These are phyloP conservation scores for Sisyra nigra DNA, from an alignment of 2,888 invertebrate species.

Conservation along the genomic window DNA sequence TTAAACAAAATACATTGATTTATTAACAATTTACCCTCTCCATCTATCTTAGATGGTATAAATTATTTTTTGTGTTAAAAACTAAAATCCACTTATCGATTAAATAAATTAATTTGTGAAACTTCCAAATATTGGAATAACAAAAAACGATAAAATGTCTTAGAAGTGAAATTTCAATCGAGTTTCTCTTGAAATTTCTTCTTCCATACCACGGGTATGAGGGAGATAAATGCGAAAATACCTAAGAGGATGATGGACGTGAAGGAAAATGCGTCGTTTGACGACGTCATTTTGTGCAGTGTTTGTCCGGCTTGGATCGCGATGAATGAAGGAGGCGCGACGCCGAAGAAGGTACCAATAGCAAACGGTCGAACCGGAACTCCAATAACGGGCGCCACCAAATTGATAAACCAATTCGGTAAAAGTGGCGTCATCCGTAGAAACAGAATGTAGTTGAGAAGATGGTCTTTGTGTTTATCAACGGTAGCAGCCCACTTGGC, in stretches of 20 bases:
- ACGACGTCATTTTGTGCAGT: conserved; percentile 78
- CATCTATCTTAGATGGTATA: neutral
- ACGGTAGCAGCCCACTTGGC: conserved; percentile 75
- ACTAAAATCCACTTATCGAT: too few relatives aligned
- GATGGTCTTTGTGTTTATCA: conserved; percentile 67
- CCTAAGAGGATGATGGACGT: conserved; percentile 64
- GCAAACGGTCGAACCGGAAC: conserved; percentile 88
- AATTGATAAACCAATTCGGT: conserved; percentile 98
- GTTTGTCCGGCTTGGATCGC: conserved; percentile 97
- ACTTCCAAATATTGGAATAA: neutral
- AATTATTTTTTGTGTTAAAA: conserved; percentile 2
- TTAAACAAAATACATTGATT: neutral
- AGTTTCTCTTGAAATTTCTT: conserved; percentile 62
- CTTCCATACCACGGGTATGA: conserved; percentile 79
- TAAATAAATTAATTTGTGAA: neutral
- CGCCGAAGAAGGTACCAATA: conserved; percentile 89
- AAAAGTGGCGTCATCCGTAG: conserved; percentile 92
- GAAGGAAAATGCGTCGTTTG: conserved; percentile 77
- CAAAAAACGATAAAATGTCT: neutral
- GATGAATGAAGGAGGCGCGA: conserved; percentile 92
- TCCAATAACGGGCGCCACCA: conserved; percentile 91
- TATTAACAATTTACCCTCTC: neutral
- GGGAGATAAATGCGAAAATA: conserved; percentile 64
- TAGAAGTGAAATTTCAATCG: conserved; percentile 32
- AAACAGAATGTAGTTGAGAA: conserved; percentile 94